phyloP scores from a whole-genome alignment of 2,113 vertebrate genomes.

The Gorsachius goisagi region DNA sequence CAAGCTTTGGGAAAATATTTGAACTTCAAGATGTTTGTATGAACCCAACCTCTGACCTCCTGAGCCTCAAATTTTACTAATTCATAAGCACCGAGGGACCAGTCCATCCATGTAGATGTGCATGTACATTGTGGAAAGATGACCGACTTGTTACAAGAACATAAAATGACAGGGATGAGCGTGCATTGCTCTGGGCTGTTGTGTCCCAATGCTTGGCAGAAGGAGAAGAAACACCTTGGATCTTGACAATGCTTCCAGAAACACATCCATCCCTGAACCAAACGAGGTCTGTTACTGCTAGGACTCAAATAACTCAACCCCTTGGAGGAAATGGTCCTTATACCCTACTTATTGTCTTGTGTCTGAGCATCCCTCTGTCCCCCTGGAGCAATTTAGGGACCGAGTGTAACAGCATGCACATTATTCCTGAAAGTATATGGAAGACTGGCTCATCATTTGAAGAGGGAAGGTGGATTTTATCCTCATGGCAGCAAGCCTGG shows the following conservation, averaged over 20 bases:
- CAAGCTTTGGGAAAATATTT: conserved; percentile 15
- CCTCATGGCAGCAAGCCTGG: background rate
- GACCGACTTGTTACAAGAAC: background rate
- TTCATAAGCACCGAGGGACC: background rate
- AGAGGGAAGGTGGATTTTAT: background rate
- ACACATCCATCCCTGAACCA: background rate
- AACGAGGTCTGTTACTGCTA: background rate
- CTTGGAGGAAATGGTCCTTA: background rate
- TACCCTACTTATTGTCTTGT: background rate
- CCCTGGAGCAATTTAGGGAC: background rate
- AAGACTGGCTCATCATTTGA: background rate
- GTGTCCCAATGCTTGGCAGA: background rate
- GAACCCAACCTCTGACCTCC: background rate
- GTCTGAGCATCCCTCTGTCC: background rate
- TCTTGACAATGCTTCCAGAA: background rate
- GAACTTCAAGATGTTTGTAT: background rate
- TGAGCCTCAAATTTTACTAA: background rate
- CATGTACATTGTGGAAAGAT: background rate
- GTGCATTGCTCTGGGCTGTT: background rate
- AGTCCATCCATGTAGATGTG: background rate
- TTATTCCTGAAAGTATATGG: background rate
- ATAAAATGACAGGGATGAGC: background rate
- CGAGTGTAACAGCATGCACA: rapidly evolving
- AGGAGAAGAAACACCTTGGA: background rate
- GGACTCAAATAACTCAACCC: background rate